Conservation (phyloP, 2,113 vertebrate genomes). For the Chrysemys picta region DNA sequence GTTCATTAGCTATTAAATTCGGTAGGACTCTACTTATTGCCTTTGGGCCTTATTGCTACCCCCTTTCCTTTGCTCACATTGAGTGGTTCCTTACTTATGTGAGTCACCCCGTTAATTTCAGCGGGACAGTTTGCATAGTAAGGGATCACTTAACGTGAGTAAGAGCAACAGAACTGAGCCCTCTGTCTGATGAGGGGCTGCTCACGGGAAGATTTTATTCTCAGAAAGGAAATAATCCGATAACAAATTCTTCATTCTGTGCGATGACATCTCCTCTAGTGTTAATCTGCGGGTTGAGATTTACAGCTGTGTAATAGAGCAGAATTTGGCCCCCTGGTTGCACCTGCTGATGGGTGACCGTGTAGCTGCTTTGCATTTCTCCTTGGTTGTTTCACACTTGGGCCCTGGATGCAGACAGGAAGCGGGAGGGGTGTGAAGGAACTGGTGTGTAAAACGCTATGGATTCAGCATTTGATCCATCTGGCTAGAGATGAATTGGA, state of each 20-base stretch:
- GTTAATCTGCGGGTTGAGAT: background rate
- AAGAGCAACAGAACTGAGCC: background rate
- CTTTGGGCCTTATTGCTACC: background rate
- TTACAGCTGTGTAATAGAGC: background rate
- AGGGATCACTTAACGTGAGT: background rate
- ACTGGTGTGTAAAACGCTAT: background rate
- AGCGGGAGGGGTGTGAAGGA: background rate
- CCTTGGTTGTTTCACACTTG: background rate
- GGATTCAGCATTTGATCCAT: background rate
- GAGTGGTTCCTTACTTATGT: background rate
- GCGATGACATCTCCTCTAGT: background rate
- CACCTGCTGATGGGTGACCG: background rate
- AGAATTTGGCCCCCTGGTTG: background rate
- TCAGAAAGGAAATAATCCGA: background rate
- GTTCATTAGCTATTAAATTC: background rate
- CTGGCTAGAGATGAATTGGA: background rate
- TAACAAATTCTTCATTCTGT: background rate
- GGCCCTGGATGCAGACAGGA: background rate
- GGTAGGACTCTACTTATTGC: background rate
- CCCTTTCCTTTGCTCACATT: background rate
- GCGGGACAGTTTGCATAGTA: background rate
- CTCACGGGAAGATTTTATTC: background rate
- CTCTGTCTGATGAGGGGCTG: background rate
- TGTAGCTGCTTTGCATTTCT: background rate
- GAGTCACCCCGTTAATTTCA: background rate